These are phyloP conservation scores for Trachythela sp. DNA, from an alignment of 64 coral and sea anemone species.

Conservation along the genomic window DNA sequence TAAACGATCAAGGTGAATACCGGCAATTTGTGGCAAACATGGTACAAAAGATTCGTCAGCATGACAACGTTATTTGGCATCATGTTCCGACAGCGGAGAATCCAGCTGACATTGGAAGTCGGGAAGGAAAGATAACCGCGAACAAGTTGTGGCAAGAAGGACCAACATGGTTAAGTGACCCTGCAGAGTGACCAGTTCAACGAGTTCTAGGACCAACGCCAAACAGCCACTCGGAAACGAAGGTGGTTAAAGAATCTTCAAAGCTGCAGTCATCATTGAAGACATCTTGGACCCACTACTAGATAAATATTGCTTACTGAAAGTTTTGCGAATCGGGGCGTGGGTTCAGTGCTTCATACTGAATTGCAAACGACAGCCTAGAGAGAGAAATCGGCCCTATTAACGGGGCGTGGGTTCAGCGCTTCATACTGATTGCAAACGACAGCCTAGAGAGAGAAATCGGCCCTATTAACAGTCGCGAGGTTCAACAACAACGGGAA, in stretches of 20 bases:
- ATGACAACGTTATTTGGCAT: background rate
- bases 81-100: background rate
- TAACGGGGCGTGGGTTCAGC: background rate
- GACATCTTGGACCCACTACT: background rate
- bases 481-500: too few relatives aligned
- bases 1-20: background rate
- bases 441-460: too few relatives aligned
- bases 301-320: constrained; percentile 6
- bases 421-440: constrained; percentile 25
- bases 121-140: background rate
- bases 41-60: background rate
- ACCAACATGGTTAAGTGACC: background rate
- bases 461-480: too few relatives aligned
- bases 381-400: too few relatives aligned
- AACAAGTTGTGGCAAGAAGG: background rate
- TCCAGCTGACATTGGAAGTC: constrained; percentile 12
- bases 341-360: background rate
- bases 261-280: background rate
- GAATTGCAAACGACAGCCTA: constrained; percentile 15
- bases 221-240: constrained; percentile 24
- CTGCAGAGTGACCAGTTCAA: constrained; percentile 23
- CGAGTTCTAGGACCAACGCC: constrained; percentile 8
- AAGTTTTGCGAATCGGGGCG: constrained; percentile 26
- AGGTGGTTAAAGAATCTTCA: constrained; percentile 23
- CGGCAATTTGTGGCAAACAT: background rate